Base-by-base conservation (phyloP, 1,140 invertebrate genomes). In the Papilio helenus region DNA sequence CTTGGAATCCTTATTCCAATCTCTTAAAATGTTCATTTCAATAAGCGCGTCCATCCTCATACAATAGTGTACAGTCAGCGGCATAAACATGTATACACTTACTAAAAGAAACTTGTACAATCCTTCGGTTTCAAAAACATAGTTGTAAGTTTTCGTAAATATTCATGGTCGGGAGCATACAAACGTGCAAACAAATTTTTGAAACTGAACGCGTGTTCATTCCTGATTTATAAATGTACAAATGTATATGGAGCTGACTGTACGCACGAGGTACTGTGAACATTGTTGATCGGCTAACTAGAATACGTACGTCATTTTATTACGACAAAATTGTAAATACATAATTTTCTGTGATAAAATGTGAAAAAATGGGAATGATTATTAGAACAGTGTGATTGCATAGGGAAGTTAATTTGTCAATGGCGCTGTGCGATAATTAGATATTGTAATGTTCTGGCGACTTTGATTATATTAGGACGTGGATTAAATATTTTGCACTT, bases 321-420 rank as follows among this genome's bases (percentile, higher is more conserved):
- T 92, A 90, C 88, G 91, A 93, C 89, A 93, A 95, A 95, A 94
- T 94, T 95, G 94, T 95, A 95, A 94, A 95, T 95, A 95, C 91
- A 95, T 95, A 89, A 94, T 95, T 95, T 95, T 95, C 94, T 95
- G 94, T 95, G 94, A 95, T 95, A 95, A 95, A 91, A 95, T 94
- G 90, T 88, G 88, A 92, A 91, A n/a, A 92, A 92, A 91, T 92
- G 87, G 91, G 87, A 86, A 92, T 90, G 92, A 94, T 94, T 91
- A 94, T 93, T 94, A 94, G 92, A 93, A 92, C 91, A 91, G 93
- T 92, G 93, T 95, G 94, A 92, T 94, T 95, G 94, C 94, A 92
- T 94, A 93, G 91, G 88, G 88, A 91, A 90, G 92, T 93, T 91
- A 87, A 93, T 93, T 93, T 93, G 84, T 89, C 84, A 87, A 85